Evolutionary conservation across 2,797 vertebrate species (phyloP).

Genomic region (Kryptopterus vitreolus): DNA sequence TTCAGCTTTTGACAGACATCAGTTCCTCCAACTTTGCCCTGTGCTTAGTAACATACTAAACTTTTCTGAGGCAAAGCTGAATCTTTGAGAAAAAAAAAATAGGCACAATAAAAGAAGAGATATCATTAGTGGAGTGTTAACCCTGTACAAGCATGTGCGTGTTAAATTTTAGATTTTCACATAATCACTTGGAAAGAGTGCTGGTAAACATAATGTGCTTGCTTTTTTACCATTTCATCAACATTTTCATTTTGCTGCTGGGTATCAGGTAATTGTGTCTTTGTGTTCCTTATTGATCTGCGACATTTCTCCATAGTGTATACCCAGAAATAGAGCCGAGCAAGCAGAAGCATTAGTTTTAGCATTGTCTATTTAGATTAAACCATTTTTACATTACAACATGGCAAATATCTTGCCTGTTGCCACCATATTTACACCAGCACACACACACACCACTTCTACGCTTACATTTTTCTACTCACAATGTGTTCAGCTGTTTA

Average conservation of each 20-base stretch:
- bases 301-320: constrained; percentile 62
- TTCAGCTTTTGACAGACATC: background rate
- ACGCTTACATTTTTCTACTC: constrained; percentile 46
- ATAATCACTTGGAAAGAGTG: constrained; percentile 42
- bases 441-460: constrained; percentile 67
- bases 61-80: constrained; percentile 22
- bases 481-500: constrained; percentile 52
- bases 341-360: constrained; percentile 64
- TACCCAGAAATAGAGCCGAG: constrained; percentile 65
- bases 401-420: constrained; percentile 65
- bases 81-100: constrained; percentile 6
- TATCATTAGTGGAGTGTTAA: constrained; percentile 25
- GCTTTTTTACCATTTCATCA: constrained; percentile 49
- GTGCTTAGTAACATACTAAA: constrained; percentile 9
- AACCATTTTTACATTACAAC: constrained; percentile 62
- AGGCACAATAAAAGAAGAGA: constrained; percentile 13
- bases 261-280: constrained; percentile 51
- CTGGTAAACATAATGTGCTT: constrained; percentile 49
- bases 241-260: constrained; percentile 24
- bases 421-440: constrained; percentile 73
- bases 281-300: constrained; percentile 44
- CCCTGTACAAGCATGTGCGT: constrained; percentile 42
- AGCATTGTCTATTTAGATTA: constrained; percentile 60
- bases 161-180: constrained; percentile 24
- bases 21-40: background rate